A percentile compares a stretch with the other conserved stretches of the same genome.
phyloP scores from a whole-genome alignment of 1,140 invertebrate genomes.

The Pantala flavescens region DNA sequence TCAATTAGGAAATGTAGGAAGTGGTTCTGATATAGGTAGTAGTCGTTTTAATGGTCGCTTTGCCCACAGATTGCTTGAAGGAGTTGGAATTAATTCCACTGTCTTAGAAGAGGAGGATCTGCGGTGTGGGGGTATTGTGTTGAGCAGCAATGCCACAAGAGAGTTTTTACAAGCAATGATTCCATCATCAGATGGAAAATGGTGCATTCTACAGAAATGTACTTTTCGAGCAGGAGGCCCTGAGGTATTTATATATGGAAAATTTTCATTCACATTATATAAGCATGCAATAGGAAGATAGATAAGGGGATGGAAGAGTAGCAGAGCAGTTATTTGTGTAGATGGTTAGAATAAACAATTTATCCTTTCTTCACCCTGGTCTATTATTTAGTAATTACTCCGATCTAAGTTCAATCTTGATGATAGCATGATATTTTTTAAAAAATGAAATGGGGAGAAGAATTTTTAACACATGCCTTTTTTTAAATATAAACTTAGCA shows the following conservation, averaged over 20 bases:
- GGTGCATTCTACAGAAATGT: neutral
- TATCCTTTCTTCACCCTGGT: too few relatives aligned
- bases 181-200: neutral
- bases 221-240: constrained; percentile 10
- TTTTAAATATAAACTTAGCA: too few relatives aligned
- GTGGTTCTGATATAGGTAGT: neutral
- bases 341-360: too few relatives aligned
- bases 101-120: constrained; percentile 57
- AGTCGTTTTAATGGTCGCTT: constrained; percentile 31
- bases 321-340: too few relatives aligned
- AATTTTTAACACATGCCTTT: too few relatives aligned
- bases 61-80: constrained; percentile 44
- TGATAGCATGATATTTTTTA: too few relatives aligned
- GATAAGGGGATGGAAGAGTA: too few relatives aligned
- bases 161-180: neutral
- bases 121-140: constrained; percentile 54
- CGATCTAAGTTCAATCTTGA: too few relatives aligned
- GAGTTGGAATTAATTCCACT: constrained; percentile 54
- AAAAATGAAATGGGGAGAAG: too few relatives aligned
- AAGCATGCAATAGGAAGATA: too few relatives aligned
- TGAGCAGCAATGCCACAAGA: constrained; percentile 47
- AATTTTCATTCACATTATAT: neutral
- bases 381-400: too few relatives aligned
- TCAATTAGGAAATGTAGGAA: neutral
- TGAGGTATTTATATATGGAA: neutral